These are phyloP conservation scores for Penaeus chinensis DNA, from an alignment of 1,140 invertebrate species.

Conservation along the genomic window DNA sequence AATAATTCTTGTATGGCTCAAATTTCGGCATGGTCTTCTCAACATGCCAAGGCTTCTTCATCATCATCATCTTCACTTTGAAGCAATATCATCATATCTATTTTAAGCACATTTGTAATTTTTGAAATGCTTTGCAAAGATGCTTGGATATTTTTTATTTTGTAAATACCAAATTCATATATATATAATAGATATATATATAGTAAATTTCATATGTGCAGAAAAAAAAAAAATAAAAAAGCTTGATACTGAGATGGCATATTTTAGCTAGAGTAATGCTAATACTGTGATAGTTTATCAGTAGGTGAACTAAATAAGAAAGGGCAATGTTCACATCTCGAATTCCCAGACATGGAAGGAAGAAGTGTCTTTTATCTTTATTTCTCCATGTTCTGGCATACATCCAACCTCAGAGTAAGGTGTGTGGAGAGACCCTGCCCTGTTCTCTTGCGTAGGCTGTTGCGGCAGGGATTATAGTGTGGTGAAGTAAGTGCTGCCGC, in stretches of 20 bases:
- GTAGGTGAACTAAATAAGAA: constrained; percentile 36
- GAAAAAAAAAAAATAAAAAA: neutral
- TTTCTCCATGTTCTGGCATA: constrained; percentile 7
- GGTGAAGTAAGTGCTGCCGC: too few species aligned
- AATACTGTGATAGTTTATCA: constrained; percentile 50
- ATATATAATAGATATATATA: constrained; percentile 46
- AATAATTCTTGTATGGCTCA: constrained; percentile 43
- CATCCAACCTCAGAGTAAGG: constrained; percentile 33
- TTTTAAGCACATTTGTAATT: constrained; percentile 57
- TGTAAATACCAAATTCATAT: constrained; percentile 44
- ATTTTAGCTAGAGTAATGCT: constrained; percentile 52
- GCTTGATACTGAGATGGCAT: constrained; percentile 39
- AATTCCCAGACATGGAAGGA: constrained; percentile 17
- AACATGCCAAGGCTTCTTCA: constrained; percentile 15
- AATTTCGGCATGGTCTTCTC: constrained; percentile 37
- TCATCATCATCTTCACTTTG: constrained; percentile 53
- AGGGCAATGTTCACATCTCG: constrained; percentile 6
- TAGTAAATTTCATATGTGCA: constrained; percentile 34
- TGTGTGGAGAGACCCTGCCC: constrained; percentile 18
- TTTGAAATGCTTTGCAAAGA: constrained; percentile 54
- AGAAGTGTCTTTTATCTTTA: constrained; percentile 25
- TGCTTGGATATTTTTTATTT: constrained; percentile 57
- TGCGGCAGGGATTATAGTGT: neutral
- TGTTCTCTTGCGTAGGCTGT: constrained; percentile 20
- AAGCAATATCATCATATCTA: constrained; percentile 52